Evolutionary conservation across 2,888 invertebrate genomes (phyloP).

Genomic region (Hypomecis punctinalis): DNA sequence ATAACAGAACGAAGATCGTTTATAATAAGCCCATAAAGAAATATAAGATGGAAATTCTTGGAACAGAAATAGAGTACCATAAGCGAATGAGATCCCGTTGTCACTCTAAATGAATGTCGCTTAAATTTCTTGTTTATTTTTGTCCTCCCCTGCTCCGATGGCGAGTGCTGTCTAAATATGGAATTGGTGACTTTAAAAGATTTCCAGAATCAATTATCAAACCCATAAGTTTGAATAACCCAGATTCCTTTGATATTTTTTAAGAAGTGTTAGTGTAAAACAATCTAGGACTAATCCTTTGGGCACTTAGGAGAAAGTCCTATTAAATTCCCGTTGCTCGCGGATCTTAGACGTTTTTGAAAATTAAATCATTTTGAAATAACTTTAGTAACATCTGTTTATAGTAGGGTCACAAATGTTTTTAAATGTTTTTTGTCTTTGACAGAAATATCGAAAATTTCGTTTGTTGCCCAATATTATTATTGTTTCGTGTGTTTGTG

Average conservation of each 20-base stretch:
- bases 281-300: slow-evolving; percentile 2
- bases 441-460: too few species aligned
- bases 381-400: too few species aligned
- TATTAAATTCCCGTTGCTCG: too few species aligned
- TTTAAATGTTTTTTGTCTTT: too few species aligned
- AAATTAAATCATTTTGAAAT: too few species aligned
- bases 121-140: slow-evolving; percentile 79
- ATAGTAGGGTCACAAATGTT: too few species aligned
- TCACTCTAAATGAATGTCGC: slow-evolving; percentile 77
- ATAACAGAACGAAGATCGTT: slow-evolving; percentile 24
- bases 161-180: slow-evolving; percentile 61
- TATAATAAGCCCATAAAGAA: slow-evolving; percentile 29
- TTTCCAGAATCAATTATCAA: slow-evolving; percentile 49
- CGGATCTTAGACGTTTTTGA: too few species aligned
- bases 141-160: slow-evolving; percentile 59
- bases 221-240: slow-evolving; percentile 20
- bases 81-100: slow-evolving; percentile 71
- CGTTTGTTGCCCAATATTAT: too few species aligned
- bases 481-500: too few species aligned
- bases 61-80: slow-evolving; percentile 62
- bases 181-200: slow-evolving; percentile 55
- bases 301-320: neutral
- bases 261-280: slow-evolving; percentile 6
- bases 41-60: slow-evolving; percentile 19
- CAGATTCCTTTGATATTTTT: slow-evolving; percentile 27